These are phyloP conservation scores for Pao palembangensis DNA, from an alignment of 2,113 vertebrate species.

Conservation along the genomic window DNA sequence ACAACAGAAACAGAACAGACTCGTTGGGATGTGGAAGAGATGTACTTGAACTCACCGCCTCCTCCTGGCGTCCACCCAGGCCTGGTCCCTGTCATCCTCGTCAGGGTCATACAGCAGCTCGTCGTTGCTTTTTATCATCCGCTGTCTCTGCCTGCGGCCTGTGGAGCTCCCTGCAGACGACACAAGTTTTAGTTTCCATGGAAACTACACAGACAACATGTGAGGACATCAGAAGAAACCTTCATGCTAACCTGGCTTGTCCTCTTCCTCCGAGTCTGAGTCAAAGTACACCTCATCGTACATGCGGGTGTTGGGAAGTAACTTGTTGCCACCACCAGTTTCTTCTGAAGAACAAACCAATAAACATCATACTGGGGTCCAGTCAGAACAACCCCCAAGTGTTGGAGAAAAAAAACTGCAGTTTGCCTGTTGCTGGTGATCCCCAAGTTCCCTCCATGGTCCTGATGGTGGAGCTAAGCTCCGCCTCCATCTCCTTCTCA, in stretches of 20 bases:
- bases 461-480: conserved; percentile 86
- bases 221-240: not conserved
- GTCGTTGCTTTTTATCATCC: conserved; percentile 83
- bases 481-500: conserved; percentile 96
- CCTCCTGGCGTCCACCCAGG: conserved; percentile 88
- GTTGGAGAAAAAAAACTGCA: not conserved
- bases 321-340: conserved; percentile 16
- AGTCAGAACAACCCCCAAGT: too few relatives aligned
- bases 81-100: conserved; percentile 89
- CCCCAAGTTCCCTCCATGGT: conserved; percentile 83
- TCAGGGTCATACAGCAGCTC: conserved; percentile 94
- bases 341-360: conserved; percentile 43
- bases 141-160: conserved; percentile 69
- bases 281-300: conserved; percentile 95
- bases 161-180: conserved; percentile 64
- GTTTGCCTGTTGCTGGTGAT: conserved; percentile 45
- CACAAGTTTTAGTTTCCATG: not conserved
- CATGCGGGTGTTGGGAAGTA: conserved; percentile 45
- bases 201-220: too few relatives aligned
- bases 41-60: conserved; percentile 66
- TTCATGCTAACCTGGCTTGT: conserved; percentile 42
- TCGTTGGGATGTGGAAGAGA: not conserved
- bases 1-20: not conserved
- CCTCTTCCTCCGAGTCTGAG: conserved; percentile 87
- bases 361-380: too few relatives aligned